Conservation (phyloP, 2,113 vertebrate genomes). For the Pollimyrus isidori region DNA sequence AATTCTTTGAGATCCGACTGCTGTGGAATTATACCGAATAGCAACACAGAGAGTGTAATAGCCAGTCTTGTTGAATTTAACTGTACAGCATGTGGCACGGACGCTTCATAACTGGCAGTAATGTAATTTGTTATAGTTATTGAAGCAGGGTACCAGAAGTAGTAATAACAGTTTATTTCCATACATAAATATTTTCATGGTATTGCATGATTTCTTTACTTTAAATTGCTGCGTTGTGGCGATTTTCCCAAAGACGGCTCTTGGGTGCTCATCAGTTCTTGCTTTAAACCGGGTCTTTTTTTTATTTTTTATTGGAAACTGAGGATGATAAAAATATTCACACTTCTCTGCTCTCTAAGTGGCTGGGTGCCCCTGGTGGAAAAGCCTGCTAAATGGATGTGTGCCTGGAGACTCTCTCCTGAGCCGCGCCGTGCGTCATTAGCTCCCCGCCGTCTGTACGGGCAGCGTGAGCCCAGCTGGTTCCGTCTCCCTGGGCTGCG, state of each 20-base stretch:
- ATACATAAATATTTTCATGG: neutral
- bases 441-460: neutral
- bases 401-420: neutral
- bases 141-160: neutral
- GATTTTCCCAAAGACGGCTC: neutral
- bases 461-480: neutral
- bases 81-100: neutral
- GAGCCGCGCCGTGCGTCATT: neutral
- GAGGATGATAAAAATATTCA: conserved; percentile 16
- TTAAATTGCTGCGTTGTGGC: neutral
- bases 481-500: neutral
- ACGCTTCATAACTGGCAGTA: neutral
- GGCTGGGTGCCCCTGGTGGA: neutral
- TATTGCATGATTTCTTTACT: neutral
- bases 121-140: neutral
- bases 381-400: conserved; percentile 10
- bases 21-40: neutral
- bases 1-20: neutral
- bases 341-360: neutral
- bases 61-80: neutral
- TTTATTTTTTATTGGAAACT: neutral
- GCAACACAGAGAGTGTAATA: neutral
- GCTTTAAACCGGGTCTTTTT: neutral
- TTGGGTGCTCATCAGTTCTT: neutral
- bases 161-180: neutral